phyloP scores from a whole-genome alignment of 2,888 invertebrate genomes.

The Patella ulyssiponensis region DNA sequence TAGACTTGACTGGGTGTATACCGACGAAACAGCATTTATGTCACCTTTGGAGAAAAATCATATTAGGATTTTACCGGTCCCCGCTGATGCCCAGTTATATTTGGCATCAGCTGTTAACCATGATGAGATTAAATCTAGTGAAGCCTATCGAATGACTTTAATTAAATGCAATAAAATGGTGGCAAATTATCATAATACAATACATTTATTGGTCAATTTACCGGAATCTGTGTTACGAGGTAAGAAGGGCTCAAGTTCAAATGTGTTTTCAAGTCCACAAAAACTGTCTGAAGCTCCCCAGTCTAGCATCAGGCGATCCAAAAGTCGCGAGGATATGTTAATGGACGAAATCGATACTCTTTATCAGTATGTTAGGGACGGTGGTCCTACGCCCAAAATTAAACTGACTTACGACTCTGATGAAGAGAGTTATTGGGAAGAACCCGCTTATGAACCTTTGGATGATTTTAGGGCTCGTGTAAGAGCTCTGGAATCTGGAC shows the following conservation, averaged over 20 bases:
- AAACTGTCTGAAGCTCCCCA: constrained; percentile 2
- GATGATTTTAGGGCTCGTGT: constrained; percentile 60
- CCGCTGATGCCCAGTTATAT: constrained; percentile 88
- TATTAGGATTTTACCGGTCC: constrained; percentile 82
- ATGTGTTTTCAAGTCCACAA: constrained; percentile 47
- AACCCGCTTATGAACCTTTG: constrained; percentile 67
- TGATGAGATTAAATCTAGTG: constrained; percentile 49
- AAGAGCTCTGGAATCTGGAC: constrained; percentile 52
- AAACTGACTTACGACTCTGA: constrained; percentile 66
- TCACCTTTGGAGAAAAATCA: constrained; percentile 63
- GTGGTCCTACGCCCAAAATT: constrained; percentile 84
- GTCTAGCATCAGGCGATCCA: constrained; percentile 45
- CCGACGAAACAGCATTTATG: constrained; percentile 68
- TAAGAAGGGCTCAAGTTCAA: constrained; percentile 45
- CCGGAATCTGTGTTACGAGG: constrained; percentile 58
- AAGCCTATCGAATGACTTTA: constrained; percentile 49
- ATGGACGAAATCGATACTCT: constrained; percentile 94
- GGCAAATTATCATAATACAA: constrained; percentile 68
- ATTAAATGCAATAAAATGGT: constrained; percentile 64
- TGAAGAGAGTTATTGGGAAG: constrained; percentile 68
- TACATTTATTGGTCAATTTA: constrained; percentile 65
- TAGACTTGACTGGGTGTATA: constrained; percentile 65
- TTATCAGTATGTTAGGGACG: constrained; percentile 94
- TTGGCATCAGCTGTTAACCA: constrained; percentile 77
- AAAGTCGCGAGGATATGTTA: constrained; percentile 80